These are phyloP conservation scores for Heliconius nattereri DNA, from an alignment of 1,140 invertebrate genomes.

Conservation along the genomic window DNA sequence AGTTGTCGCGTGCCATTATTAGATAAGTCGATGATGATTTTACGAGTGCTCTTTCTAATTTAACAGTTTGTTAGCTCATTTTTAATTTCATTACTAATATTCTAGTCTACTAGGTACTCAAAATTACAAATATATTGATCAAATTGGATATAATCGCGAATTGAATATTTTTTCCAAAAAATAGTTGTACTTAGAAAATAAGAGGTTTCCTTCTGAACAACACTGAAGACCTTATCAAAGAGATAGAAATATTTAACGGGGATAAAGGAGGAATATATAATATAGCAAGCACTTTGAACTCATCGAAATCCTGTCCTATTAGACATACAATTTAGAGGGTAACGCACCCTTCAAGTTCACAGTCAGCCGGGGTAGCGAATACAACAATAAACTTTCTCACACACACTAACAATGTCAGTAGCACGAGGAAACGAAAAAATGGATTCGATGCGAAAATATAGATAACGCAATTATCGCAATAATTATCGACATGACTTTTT, in stretches of 20 bases:
- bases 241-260: too few species aligned
- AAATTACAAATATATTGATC: too few species aligned
- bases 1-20: constrained; percentile 51
- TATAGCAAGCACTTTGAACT: constrained; percentile 16
- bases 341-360: constrained; percentile 71
- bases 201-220: too few species aligned
- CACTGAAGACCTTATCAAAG: too few species aligned
- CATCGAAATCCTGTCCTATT: constrained; percentile 1
- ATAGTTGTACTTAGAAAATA: too few species aligned
- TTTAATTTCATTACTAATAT: neutral
- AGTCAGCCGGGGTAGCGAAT: constrained; percentile 56
- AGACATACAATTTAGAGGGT: constrained; percentile 50
- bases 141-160: too few species aligned
- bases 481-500: neutral
- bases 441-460: constrained; percentile 21
- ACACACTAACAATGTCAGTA: constrained; percentile 38
- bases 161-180: too few species aligned
- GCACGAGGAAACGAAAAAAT: constrained; percentile 7
- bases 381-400: constrained; percentile 38
- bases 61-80: too few species aligned
- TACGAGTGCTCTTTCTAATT: constrained; percentile 40
- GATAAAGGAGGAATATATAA: too few species aligned
- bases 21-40: constrained; percentile 46
- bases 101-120: too few species aligned
- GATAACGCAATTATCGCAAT: neutral